phyloP scores from a whole-genome alignment of 2,888 invertebrate species.

The Melolontha melolontha region DNA sequence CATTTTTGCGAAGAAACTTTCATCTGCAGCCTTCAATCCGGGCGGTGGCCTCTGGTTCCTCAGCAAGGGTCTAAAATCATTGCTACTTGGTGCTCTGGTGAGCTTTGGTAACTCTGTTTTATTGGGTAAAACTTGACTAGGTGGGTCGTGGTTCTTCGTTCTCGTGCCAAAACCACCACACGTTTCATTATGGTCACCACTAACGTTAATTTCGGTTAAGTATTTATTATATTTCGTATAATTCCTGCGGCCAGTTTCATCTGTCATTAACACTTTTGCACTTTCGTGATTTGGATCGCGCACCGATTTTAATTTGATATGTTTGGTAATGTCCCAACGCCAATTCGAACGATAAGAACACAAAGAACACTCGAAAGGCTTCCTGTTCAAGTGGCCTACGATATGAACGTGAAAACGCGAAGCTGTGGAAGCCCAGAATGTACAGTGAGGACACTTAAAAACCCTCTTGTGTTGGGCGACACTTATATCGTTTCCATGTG shows the following conservation, averaged over 20 bases:
- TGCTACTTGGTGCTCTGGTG: conserved; percentile 47
- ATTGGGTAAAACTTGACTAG: conserved; percentile 43
- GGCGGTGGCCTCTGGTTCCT: conserved; percentile 65
- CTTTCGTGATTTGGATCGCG: conserved; percentile 85
- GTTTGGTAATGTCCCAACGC: conserved; percentile 97
- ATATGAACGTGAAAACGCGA: conserved; percentile 95
- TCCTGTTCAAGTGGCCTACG: conserved; percentile 91
- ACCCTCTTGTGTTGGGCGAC: conserved; percentile 81
- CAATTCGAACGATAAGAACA: conserved; percentile 96
- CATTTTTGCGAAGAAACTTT: conserved; percentile 61
- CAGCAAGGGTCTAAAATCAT: conserved; percentile 57
- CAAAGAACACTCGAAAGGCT: conserved; percentile 94
- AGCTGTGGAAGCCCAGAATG: conserved; percentile 93
- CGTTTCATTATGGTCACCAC: conserved; percentile 59
- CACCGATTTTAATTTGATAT: conserved; percentile 90
- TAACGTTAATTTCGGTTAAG: conserved; percentile 71
- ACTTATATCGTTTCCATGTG: conserved; percentile 70
- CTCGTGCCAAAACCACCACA: conserved; percentile 64
- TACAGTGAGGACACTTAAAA: conserved; percentile 92
- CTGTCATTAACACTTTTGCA: conserved; percentile 89
- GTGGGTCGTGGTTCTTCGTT: conserved; percentile 55
- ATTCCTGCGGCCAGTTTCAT: conserved; percentile 90
- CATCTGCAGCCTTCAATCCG: conserved; percentile 73
- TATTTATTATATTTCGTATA: conserved; percentile 95
- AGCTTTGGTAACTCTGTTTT: conserved; percentile 56